Base-by-base conservation (phyloP, 1,140 invertebrate species). In the Latrodectus geometricus region DNA sequence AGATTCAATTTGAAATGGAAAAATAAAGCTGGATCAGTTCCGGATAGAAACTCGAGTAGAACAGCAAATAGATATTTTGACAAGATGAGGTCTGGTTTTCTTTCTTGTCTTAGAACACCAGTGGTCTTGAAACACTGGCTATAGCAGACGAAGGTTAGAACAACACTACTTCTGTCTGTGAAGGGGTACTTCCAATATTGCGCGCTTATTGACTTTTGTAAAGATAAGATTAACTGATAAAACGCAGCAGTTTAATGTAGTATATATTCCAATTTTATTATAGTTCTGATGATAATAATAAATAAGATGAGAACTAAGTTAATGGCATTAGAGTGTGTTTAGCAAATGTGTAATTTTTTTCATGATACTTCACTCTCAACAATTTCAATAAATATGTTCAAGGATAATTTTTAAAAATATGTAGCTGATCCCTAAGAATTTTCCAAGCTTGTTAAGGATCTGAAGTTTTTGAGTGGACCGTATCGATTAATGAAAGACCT, bases 11-110 rank as follows among this genome's bases (percentile, higher is more conserved):
- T 61, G 54, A 61, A 52, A 66, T 70, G 48, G 52, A 73, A n/a
- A 69, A 83, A 83, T 69, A 83, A 75, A 83, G 49, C 50, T 65
- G 72, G 56, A 83, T 75, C 81, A 83, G 72, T 83, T 83, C 81
- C 81, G 81, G 81, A 83, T 83, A 68, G 21, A 75, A 70, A n/a
- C 72, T 83, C 73, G 61, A 83, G 72, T 74, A 75, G 72, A 83
- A 75, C 54, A 68, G 81, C 72, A 83, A 83, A 83, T 54, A 83
- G 54, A 83, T 83, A 74, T 83, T 83, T 83, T 83, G 81, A 83
- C 81, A 83, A 74, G 72, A 74, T 83, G 79, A 82, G 79, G 79
- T 69, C 69, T 82, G 79, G 56, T 82, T 82, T 82, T 82, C 54
- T 61, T 17, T 61, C 17, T 61, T 61, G 54, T 61, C 54, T 72